phyloP scores from a whole-genome alignment of 2,113 vertebrate genomes.

The Corythornis madagascariensis region DNA sequence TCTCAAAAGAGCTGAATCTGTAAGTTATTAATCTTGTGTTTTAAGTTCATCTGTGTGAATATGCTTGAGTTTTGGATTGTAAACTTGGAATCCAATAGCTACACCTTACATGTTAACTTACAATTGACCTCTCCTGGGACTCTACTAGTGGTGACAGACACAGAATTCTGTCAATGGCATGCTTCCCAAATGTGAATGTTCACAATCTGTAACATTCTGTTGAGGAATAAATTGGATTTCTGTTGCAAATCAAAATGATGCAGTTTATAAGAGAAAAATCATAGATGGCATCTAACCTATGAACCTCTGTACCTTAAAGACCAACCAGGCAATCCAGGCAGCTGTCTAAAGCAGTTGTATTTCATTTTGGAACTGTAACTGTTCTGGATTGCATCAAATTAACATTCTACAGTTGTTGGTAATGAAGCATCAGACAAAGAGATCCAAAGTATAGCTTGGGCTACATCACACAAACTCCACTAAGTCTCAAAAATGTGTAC shows the following conservation, averaged over 20 bases:
- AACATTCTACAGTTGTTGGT: background rate
- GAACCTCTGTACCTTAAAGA: background rate
- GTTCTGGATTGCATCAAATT: background rate
- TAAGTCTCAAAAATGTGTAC: background rate
- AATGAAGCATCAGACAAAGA: background rate
- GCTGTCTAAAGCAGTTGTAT: background rate
- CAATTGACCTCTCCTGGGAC: background rate
- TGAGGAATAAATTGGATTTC: background rate
- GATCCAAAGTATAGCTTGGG: background rate
- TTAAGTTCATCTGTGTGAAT: background rate
- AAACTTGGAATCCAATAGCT: background rate
- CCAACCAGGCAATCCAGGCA: background rate
- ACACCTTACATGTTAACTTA: background rate
- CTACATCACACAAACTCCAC: background rate
- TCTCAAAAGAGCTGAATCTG: constrained; percentile 35
- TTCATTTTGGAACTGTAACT: background rate
- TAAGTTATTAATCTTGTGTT: constrained; percentile 5
- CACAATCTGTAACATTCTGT: background rate
- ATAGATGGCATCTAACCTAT: background rate
- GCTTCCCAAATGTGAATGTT: background rate
- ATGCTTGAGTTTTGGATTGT: background rate
- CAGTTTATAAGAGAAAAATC: background rate
- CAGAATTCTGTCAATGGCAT: background rate
- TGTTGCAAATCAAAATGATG: background rate
- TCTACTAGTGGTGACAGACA: background rate